Conservation (phyloP, 2,113 vertebrate genomes). For the Hemichromis elongatus region DNA sequence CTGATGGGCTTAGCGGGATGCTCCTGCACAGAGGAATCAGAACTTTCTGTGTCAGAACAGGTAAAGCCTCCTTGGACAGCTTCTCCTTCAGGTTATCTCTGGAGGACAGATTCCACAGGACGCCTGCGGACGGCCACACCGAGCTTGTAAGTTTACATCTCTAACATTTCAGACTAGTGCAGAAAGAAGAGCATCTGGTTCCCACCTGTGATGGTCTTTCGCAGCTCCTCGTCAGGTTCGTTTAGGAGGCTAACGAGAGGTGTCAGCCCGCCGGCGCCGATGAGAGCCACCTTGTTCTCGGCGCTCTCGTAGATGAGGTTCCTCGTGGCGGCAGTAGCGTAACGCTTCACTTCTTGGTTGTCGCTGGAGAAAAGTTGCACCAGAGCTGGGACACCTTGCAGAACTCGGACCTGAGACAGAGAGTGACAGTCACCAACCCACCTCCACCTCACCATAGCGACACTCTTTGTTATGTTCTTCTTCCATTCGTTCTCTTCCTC, state of each 20-base stretch:
- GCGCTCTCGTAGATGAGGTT: constrained; percentile 93
- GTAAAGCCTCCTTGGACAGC: constrained; percentile 81
- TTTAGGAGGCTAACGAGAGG: constrained; percentile 79
- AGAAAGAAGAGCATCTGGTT: not conserved
- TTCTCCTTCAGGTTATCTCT: constrained; percentile 92
- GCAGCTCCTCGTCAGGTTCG: constrained; percentile 85
- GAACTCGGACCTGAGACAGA: constrained; percentile 77
- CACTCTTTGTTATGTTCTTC: too few relatives aligned
- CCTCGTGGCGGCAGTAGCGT: constrained; percentile 87
- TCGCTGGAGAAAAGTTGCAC: constrained; percentile 89
- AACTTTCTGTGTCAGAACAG: constrained; percentile 83
- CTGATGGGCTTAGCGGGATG: constrained; percentile 78
- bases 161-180: not conserved
- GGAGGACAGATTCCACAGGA: constrained; percentile 96
- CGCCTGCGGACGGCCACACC: constrained; percentile 69
- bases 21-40: constrained; percentile 81
- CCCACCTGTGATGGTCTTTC: constrained; percentile 90
- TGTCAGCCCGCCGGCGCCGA: constrained; percentile 84
- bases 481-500: not conserved
- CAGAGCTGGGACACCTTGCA: constrained; percentile 85
- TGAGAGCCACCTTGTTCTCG: constrained; percentile 86
- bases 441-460: not conserved
- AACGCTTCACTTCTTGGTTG: constrained; percentile 90
- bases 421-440: not conserved
- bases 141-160: not conserved